Evolutionary conservation across 2,888 invertebrate species (phyloP), one percentile per base, ranked within the genome.

Genomic region (Galerucella calmariensis): DNA sequence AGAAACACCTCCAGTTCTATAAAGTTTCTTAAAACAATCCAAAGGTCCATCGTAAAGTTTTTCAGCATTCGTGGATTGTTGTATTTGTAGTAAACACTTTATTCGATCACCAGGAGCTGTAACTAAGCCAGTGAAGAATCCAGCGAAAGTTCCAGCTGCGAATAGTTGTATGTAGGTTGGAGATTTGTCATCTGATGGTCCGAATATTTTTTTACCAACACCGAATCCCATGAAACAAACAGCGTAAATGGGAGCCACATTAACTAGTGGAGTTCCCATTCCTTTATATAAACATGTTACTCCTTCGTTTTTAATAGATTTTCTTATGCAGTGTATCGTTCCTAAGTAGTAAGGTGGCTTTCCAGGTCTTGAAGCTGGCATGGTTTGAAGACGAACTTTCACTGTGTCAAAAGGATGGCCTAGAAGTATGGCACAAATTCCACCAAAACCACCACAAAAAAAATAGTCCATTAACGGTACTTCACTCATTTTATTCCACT

Each of bases 371-470:
- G 65, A 35, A 46, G 83, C 85, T 4, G 90, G 89, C 90, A 90
- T 90, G 9, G 91, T 91, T 85, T 92, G 92, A 48, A 92, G 83
- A 53, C 90, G 86, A 84, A 92, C 92, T 91, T 95, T 95, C 75
- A 95, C 94, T 2, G 98, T 98, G 87, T 99, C 98, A 86, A 98
- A 91, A 1, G 98, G 98, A 89, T 98, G 98, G 5, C 98, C 98
- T 4, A 94, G 92, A 62, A 96, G 87, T 46, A 98, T 97, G 59
- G 96, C 94, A 83, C 98, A 98, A 73, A 97, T 91, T 77, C 99
- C 98, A 67, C 97, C 98, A 86, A 97, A 94, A 69, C 97, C 98
- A 70, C 99, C 99, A 83, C 97, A 94, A 35, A 98, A 83, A 84
- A 99, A 98, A 86, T 97, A 97, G 89, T 97, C 97, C 2, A 67